Conservation (phyloP, 2,797 vertebrate species). For the Tokudaia muenninki region DNA sequence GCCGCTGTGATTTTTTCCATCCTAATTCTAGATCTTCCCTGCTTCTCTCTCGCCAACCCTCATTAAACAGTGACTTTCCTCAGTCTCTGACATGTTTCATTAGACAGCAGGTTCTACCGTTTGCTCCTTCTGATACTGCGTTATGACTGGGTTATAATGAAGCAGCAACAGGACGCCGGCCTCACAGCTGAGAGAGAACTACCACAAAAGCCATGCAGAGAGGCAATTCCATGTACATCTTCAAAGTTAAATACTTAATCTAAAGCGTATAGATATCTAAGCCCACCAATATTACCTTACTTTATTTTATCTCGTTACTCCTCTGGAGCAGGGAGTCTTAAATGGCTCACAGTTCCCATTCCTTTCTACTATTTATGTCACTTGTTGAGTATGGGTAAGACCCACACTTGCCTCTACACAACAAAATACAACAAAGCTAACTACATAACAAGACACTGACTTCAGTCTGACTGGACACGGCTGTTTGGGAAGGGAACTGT, state of each 20-base stretch:
- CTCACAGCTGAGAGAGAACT: neutral
- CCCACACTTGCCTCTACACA: constrained; percentile 1
- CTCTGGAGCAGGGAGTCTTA: neutral
- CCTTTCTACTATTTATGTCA: neutral
- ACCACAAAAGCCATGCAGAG: neutral
- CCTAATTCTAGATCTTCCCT: neutral
- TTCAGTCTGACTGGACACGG: constrained; percentile 16
- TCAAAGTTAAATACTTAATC: neutral
- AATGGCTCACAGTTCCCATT: neutral
- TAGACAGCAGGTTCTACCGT: neutral
- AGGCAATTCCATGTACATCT: neutral
- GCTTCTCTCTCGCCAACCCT: neutral
- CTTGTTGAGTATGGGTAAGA: neutral
- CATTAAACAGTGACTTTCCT: constrained; percentile 17
- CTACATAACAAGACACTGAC: neutral
- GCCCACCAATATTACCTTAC: neutral
- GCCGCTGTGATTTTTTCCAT: neutral
- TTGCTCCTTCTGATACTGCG: constrained; percentile 10
- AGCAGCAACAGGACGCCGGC: neutral
- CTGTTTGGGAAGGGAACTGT: neutral
- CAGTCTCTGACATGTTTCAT: neutral
- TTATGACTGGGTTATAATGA: neutral
- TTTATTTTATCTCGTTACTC: neutral
- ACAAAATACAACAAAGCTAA: neutral
- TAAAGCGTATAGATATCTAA: constrained; percentile 31